phyloP scores from a whole-genome alignment of 2,888 invertebrate genomes.

The Sacculina carcini region DNA sequence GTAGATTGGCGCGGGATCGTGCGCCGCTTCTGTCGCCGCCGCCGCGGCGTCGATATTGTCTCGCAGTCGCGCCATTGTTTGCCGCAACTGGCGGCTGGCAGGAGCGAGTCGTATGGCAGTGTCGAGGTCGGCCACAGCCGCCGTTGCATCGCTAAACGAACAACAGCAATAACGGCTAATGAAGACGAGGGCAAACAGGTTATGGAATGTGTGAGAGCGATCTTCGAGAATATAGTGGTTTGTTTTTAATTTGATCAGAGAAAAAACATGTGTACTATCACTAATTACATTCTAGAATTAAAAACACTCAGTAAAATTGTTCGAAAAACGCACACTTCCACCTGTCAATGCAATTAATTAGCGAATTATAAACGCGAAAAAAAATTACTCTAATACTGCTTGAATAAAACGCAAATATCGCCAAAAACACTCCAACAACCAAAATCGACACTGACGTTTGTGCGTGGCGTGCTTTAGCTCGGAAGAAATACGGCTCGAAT shows the following conservation, averaged over 20 bases:
- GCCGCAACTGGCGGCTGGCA: conserved; percentile 40
- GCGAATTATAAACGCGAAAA: not conserved
- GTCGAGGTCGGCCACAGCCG: conserved; percentile 51
- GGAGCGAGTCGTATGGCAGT: conserved; percentile 47
- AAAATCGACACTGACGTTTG: not conserved
- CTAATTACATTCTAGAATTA: no score
- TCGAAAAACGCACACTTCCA: no score
- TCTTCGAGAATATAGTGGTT: no score
- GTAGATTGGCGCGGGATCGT: not conserved
- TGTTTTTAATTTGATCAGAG: no score
- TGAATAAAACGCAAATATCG: not conserved
- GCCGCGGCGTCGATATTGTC: conserved; percentile 44
- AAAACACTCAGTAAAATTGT: no score
- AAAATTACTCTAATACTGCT: not conserved
- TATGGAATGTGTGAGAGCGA: no score
- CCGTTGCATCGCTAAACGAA: conserved; percentile 37
- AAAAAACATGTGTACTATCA: no score
- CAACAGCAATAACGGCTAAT: no score
- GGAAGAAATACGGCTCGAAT: conserved; percentile 1
- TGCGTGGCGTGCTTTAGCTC: not conserved
- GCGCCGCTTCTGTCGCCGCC: not conserved
- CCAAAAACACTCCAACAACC: not conserved
- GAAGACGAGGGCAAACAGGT: no score
- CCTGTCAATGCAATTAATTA: no score
- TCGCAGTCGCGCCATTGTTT: conserved; percentile 41